Evolutionary conservation across 2,113 vertebrate species (phyloP).

Genomic region (Silurus glanis): DNA sequence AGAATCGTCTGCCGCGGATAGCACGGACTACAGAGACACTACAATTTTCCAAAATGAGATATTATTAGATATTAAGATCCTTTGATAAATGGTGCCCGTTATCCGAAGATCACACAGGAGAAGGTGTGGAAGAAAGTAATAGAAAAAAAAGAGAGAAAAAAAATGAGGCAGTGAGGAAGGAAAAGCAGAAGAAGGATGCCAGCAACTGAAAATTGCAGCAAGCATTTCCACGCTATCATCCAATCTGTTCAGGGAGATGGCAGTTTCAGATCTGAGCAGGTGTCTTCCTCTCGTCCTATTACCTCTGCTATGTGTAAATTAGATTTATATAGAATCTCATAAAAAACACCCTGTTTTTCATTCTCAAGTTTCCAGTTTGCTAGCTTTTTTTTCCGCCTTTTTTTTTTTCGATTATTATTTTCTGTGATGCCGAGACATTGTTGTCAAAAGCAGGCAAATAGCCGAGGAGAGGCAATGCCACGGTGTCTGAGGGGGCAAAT

Average conservation of each 20-base stretch:
- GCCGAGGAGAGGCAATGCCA: slow-evolving; percentile 30
- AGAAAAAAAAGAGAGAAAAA: slow-evolving; percentile 12
- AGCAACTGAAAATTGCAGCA: slow-evolving; percentile 61
- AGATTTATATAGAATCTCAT: slow-evolving; percentile 58
- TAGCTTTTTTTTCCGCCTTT: neutral
- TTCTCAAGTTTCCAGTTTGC: slow-evolving; percentile 9
- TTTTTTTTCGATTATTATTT: slow-evolving; percentile 33
- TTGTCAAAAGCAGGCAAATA: slow-evolving; percentile 50
- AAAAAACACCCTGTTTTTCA: slow-evolving; percentile 42
- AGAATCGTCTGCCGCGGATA: slow-evolving; percentile 25
- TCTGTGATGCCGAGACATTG: slow-evolving; percentile 39
- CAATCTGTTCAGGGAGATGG: slow-evolving; percentile 65
- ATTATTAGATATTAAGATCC: slow-evolving; percentile 75
- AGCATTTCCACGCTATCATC: slow-evolving; percentile 61
- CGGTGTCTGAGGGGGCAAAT: slow-evolving; percentile 33
- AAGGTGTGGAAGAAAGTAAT: neutral
- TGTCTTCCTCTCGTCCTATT: slow-evolving; percentile 57
- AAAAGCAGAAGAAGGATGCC: slow-evolving; percentile 39
- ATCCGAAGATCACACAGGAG: slow-evolving; percentile 64
- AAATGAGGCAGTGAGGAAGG: slow-evolving; percentile 28
- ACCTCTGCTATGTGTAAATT: slow-evolving; percentile 54
- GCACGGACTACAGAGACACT: slow-evolving; percentile 60
- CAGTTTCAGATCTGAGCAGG: slow-evolving; percentile 53
- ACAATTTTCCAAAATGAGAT: slow-evolving; percentile 75
- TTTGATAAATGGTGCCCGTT: slow-evolving; percentile 75